Conservation (phyloP, 1,140 invertebrate species). For the Drosophila persimilis region DNA sequence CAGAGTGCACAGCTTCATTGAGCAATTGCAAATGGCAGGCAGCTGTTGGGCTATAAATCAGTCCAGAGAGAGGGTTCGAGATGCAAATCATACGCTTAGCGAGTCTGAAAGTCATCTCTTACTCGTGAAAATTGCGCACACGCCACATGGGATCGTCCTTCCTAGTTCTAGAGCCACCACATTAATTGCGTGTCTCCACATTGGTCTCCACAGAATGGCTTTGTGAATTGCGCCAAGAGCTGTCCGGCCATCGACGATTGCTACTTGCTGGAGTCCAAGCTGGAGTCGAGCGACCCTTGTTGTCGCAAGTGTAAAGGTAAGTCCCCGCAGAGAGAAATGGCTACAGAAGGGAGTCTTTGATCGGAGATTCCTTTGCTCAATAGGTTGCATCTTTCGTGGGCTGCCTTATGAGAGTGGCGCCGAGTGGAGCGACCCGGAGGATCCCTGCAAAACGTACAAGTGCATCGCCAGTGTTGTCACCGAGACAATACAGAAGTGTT, state of each 20-base stretch:
- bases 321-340: neutral
- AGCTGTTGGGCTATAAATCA: slow-evolving; percentile 42
- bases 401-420: slow-evolving; percentile 88
- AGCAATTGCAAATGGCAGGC: slow-evolving; percentile 29
- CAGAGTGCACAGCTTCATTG: slow-evolving; percentile 37
- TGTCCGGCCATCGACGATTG: slow-evolving; percentile 89
- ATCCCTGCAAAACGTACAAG: slow-evolving; percentile 88
- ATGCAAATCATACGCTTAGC: slow-evolving; percentile 46
- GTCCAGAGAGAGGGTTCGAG: neutral
- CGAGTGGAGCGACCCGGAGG: slow-evolving; percentile 88
- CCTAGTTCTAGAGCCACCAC: slow-evolving; percentile 14
- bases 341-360: neutral
- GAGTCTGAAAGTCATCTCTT: slow-evolving; percentile 56
- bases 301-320: slow-evolving; percentile 89
- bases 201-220: slow-evolving; percentile 86
- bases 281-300: slow-evolving; percentile 84
- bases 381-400: slow-evolving; percentile 91
- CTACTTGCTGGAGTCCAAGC: slow-evolving; percentile 85
- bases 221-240: slow-evolving; percentile 87
- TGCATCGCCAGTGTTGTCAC: slow-evolving; percentile 94
- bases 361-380: neutral
- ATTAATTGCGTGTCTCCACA: slow-evolving; percentile 23
- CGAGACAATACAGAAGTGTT: slow-evolving; percentile 90
- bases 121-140: slow-evolving; percentile 58
- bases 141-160: slow-evolving; percentile 23